Evolutionary conservation across 92 coral and sea anemone genomes (phyloP), one percentile per base, ranked within the genome.

Genomic region (Anthopleura xanthogrammica): DNA sequence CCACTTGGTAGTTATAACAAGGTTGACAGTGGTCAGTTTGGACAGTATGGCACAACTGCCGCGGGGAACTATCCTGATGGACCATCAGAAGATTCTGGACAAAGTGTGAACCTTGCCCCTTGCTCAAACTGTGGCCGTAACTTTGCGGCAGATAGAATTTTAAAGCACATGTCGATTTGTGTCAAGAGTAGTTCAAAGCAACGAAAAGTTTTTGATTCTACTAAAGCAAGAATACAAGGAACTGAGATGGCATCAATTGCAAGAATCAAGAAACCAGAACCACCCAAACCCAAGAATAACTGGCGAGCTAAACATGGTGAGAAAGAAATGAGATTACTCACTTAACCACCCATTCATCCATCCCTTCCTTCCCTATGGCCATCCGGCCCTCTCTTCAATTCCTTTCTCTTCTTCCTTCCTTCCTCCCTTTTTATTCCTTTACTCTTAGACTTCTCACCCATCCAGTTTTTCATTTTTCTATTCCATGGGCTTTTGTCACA

Each of bases 271-370:
- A 79, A 80, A n/a, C 72, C 82, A n/a, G 92, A 87, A 19, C 87
- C 86, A 70, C 89, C 95, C 1, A 94, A 92, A 77, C 86, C 92
- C 7, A 94, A 94, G 81, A 89, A 81, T 46, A 91, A 94, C 88
- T 97, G 99, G 99, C 88, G 92, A 66, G 78, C 92, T 83, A 97
- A 97, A 20, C 99, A 97, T 86, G 95, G 99, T 97, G 89, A 90
- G 86, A 41, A 76, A 41, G 16, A n/a, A 20, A 46, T 54, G 23
- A 3, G 36, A 62, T 20, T 58, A 16, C 17, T 58, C n/a, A 0
- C n/a, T 58, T 58, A 14, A 3, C n/a, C n/a, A 58, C 17, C n/a
- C n/a, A 58, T 58, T 17, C 64, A 58, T 58, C 19, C 42, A 72
- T 72, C 77, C 50, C 23, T 72, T 72, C 19, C 16, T 72, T 20